Conservation (phyloP, 2,888 invertebrate species). For the Synergus laeviventris region DNA sequence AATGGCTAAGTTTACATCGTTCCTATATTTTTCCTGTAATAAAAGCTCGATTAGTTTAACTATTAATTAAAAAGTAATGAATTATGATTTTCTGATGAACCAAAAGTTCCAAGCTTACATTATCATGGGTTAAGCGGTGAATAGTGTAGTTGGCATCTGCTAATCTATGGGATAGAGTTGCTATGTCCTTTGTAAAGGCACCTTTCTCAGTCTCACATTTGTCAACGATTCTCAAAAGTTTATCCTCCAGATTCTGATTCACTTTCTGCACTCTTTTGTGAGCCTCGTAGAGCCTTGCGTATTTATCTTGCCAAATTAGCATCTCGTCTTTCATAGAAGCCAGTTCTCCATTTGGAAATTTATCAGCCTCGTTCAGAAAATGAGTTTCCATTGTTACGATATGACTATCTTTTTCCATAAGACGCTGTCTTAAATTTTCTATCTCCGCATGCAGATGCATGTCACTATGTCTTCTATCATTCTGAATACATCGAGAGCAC, state of each 20-base stretch:
- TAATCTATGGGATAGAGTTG: constrained; percentile 87
- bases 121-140: constrained; percentile 89
- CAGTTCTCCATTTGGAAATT: constrained; percentile 83
- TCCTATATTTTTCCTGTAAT: constrained; percentile 93
- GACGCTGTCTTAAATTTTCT: constrained; percentile 88
- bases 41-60: constrained; percentile 44
- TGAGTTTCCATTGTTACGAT: constrained; percentile 92
- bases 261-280: constrained; percentile 95
- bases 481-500: constrained; percentile 77
- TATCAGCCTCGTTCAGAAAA: constrained; percentile 84
- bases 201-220: constrained; percentile 93
- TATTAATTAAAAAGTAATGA: constrained; percentile 34
- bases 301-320: constrained; percentile 93
- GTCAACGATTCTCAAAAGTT: constrained; percentile 93
- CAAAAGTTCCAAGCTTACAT: constrained; percentile 79
- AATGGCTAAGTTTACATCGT: constrained; percentile 94
- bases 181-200: constrained; percentile 90
- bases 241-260: constrained; percentile 96
- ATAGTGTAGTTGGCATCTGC: constrained; percentile 91
- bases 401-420: constrained; percentile 89
- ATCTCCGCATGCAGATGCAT: constrained; percentile 91
- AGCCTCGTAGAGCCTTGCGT: constrained; percentile 91
- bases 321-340: constrained; percentile 90
- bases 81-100: constrained; percentile 40
- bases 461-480: constrained; percentile 73